phyloP scores from a whole-genome alignment of 2,797 vertebrate genomes.

The Salarias fasciatus region DNA sequence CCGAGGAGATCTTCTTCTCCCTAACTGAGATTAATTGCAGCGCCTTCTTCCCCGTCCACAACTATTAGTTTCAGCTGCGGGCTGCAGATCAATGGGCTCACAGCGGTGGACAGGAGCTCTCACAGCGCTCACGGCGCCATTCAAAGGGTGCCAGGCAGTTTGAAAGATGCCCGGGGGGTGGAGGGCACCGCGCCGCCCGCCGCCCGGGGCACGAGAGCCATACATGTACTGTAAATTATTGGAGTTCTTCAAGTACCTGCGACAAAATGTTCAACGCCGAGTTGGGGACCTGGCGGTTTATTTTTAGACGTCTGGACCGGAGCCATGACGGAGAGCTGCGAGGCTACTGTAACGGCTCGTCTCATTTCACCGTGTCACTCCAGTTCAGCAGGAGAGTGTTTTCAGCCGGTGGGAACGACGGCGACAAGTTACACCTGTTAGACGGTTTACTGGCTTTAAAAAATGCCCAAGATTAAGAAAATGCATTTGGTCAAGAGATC shows the following conservation, averaged over 20 bases:
- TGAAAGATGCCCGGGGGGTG: conserved; percentile 37
- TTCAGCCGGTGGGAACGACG: too few relatives aligned
- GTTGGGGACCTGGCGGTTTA: conserved; percentile 45
- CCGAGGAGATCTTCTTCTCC: conserved; percentile 36
- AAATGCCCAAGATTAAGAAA: too few relatives aligned
- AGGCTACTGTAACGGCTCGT: conserved; percentile 52
- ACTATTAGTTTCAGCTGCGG: conserved; percentile 62
- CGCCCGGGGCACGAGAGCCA: conserved; percentile 26
- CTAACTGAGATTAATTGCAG: conserved; percentile 54
- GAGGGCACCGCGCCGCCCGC: conserved; percentile 36
- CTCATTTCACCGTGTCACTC: conserved; percentile 45
- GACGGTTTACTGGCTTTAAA: too few relatives aligned
- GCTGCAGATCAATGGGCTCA: conserved; percentile 34
- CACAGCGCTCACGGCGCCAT: conserved; percentile 27
- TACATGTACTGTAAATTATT: conserved; percentile 54
- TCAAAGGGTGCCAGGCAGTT: conserved; percentile 42
- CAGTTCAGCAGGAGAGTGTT: conserved; percentile 16
- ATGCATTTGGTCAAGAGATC: too few relatives aligned
- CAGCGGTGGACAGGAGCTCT: conserved; percentile 12
- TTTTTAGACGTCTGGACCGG: conserved; percentile 67
- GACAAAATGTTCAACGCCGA: conserved; percentile 48
- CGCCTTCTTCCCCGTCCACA: conserved; percentile 51
- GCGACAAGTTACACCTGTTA: too few relatives aligned
- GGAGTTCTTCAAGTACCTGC: conserved; percentile 23
- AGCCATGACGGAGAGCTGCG: conserved; percentile 57